These are phyloP conservation scores for Rhynchophorus ferrugineus DNA, from an alignment of 1,140 invertebrate genomes.

Conservation along the genomic window DNA sequence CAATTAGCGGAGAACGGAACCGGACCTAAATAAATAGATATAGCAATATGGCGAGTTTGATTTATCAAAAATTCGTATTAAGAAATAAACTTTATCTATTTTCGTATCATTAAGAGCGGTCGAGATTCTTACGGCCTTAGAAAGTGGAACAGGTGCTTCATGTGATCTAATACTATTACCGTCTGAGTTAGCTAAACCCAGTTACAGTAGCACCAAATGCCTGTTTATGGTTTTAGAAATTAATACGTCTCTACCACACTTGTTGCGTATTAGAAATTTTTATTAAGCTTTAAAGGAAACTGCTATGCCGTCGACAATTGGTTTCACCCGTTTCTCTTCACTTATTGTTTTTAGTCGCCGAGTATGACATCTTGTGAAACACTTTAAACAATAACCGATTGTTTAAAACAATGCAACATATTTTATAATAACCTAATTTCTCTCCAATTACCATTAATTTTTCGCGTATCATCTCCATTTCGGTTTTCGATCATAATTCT, in stretches of 20 bases:
- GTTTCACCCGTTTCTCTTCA: neutral
- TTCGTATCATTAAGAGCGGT: no score
- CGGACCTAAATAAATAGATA: no score
- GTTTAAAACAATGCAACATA: neutral
- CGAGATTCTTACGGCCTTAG: constrained; percentile 13
- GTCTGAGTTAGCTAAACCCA: neutral
- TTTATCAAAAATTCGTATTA: no score
- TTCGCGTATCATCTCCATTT: no score
- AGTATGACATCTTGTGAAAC: neutral
- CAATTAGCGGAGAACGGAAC: no score
- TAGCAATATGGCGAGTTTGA: no score
- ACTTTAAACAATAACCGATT: neutral
- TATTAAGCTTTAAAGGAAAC: neutral
- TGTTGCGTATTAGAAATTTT: neutral
- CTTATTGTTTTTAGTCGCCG: neutral
- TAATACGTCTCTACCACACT: neutral
- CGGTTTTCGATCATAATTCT: no score
- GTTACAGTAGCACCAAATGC: neutral
- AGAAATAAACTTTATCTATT: no score
- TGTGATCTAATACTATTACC: constrained; percentile 2
- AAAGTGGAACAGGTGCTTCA: constrained; percentile 9
- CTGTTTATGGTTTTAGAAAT: neutral
- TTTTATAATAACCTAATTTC: neutral
- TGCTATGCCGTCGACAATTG: neutral
- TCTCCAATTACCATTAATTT: no score